These are phyloP conservation scores for Procambarus clarkii DNA, from an alignment of 1,140 invertebrate genomes.

Conservation along the genomic window DNA sequence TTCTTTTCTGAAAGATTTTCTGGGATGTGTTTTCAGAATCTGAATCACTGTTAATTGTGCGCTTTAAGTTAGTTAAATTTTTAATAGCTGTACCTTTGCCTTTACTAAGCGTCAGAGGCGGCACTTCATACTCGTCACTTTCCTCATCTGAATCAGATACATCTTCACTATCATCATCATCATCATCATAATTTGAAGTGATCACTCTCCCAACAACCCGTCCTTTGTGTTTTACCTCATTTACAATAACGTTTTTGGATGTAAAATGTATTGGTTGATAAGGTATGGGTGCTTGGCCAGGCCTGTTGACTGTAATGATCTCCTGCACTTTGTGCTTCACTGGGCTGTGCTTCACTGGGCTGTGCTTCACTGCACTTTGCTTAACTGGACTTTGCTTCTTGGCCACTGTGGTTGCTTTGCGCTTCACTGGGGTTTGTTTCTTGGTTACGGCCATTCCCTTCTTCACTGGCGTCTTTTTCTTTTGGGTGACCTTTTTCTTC, in stretches of 20 bases:
- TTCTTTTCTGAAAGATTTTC: constrained; percentile 36
- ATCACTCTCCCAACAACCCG: constrained; percentile 51
- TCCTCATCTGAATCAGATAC: not conserved
- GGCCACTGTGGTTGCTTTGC: not conserved
- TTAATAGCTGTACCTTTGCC: constrained; percentile 21
- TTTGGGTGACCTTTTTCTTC: not conserved
- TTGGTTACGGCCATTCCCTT: constrained; percentile 15
- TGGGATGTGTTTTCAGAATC: constrained; percentile 6
- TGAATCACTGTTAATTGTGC: constrained; percentile 29
- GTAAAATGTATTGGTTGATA: constrained; percentile 44
- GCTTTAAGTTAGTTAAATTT: constrained; percentile 11
- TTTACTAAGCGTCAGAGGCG: not conserved
- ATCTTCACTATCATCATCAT: constrained; percentile 47
- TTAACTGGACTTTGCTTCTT: not conserved
- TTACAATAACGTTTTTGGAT: constrained; percentile 43
- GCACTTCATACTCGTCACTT: constrained; percentile 16
- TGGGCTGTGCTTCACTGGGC: no score
- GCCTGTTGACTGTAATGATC: constrained; percentile 41
- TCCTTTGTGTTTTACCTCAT: constrained; percentile 54
- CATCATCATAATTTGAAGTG: constrained; percentile 25
- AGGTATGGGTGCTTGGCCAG: constrained; percentile 49
- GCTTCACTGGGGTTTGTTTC: constrained; percentile 33
- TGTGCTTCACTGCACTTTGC: not conserved
- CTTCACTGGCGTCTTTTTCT: constrained; percentile 33
- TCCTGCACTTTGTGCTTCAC: constrained; percentile 42